phyloP scores from a whole-genome alignment of 2,888 invertebrate species.

The Cyclophora punctaria region DNA sequence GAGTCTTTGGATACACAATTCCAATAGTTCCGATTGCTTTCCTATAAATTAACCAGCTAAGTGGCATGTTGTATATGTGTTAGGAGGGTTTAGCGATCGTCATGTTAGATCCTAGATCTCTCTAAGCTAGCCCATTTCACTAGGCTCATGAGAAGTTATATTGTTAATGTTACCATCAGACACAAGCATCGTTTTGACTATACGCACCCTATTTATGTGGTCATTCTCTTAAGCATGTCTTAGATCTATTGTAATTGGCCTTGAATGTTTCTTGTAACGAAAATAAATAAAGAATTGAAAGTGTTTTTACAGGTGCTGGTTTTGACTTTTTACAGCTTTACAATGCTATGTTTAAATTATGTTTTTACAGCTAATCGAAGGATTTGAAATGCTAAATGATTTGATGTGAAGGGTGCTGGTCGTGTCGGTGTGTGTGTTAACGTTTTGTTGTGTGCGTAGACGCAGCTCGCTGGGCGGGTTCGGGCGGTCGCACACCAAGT shows the following conservation, averaged over 20 bases:
- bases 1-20: background rate
- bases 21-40: conserved; percentile 20
- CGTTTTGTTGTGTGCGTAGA: conserved; percentile 59
- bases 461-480: conserved; percentile 91
- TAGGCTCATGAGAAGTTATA: conserved; percentile 16
- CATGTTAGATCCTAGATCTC: conserved; percentile 16
- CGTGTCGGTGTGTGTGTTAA: conserved; percentile 3
- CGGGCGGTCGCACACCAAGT: conserved; percentile 82
- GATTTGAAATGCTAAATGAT: background rate
- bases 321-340: conserved; percentile 1
- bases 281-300: background rate
- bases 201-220: conserved; percentile 47
- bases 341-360: conserved; percentile 1
- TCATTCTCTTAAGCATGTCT: conserved; percentile 39
- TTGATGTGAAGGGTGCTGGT: too few species aligned
- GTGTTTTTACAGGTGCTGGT: conserved; percentile 12
- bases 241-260: conserved; percentile 29
- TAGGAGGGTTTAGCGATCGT: conserved; percentile 30
- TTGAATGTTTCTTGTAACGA: conserved; percentile 12
- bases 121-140: conserved; percentile 21
- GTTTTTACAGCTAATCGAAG: conserved; percentile 18
- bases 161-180: conserved; percentile 27
- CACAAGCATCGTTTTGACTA: conserved; percentile 40
- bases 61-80: conserved; percentile 67
- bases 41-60: conserved; percentile 20